Conservation (phyloP, 2,888 invertebrate genomes). For the Bugulina stolonifera region DNA sequence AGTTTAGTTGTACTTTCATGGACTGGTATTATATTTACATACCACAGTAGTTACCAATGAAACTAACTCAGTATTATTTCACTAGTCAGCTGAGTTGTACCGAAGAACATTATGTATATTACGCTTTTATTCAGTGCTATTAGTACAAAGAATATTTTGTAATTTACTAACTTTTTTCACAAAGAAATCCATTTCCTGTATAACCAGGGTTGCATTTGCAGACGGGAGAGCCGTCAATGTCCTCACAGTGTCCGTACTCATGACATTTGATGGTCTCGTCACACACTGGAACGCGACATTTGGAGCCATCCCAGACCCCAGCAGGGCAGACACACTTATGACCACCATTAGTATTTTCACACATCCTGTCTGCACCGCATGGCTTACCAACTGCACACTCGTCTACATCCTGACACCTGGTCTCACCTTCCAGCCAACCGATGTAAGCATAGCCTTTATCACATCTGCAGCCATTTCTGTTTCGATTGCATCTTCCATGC, state of each 20-base stretch:
- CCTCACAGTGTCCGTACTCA: conserved; percentile 1
- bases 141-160: too few relatives aligned
- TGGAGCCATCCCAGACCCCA: background rate
- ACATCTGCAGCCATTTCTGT: background rate
- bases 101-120: too few relatives aligned
- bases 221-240: background rate
- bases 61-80: too few relatives aligned
- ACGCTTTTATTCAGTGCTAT: too few relatives aligned
- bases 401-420: conserved; percentile 19
- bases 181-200: background rate
- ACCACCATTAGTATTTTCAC: background rate
- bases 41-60: too few relatives aligned
- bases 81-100: too few relatives aligned
- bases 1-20: too few relatives aligned
- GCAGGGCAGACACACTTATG: background rate
- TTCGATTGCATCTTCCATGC: background rate
- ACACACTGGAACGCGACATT: background rate
- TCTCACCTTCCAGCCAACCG: background rate
- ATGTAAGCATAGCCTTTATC: background rate
- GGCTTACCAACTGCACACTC: background rate
- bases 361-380: background rate
- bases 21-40: too few relatives aligned
- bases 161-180: conserved; percentile 57
- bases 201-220: conserved; percentile 8
- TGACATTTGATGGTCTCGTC: conserved; percentile 19